These are phyloP conservation scores for Seladonia tumulorum DNA, from an alignment of 2,888 invertebrate species.

Conservation along the genomic window DNA sequence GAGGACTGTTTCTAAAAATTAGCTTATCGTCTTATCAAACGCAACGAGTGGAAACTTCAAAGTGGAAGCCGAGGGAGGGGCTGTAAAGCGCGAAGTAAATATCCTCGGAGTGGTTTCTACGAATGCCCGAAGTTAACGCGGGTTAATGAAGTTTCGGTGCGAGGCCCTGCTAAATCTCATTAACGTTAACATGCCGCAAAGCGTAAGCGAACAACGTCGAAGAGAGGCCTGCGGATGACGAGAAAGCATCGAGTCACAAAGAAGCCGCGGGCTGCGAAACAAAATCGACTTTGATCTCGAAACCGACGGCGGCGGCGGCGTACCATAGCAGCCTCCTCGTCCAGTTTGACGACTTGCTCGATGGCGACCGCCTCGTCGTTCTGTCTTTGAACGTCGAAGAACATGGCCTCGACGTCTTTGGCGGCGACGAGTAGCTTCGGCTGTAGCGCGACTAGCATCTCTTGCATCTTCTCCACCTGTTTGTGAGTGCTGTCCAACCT, in stretches of 20 bases:
- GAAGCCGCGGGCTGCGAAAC: background rate
- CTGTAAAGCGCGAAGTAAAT: background rate
- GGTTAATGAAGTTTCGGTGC: background rate
- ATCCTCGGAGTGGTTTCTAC: background rate
- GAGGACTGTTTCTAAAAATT: background rate
- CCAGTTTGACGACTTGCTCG: constrained; percentile 91
- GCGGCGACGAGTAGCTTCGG: constrained; percentile 95
- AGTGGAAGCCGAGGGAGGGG: background rate
- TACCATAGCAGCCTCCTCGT: constrained; percentile 91
- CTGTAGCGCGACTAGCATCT: constrained; percentile 92
- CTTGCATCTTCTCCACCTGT: constrained; percentile 93
- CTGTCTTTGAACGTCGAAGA: constrained; percentile 94
- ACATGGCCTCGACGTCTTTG: constrained; percentile 94
- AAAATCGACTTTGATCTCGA: constrained; percentile 43
- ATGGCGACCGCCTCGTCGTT: constrained; percentile 93
- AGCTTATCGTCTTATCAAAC: background rate
- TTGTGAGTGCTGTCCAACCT: constrained; percentile 94
- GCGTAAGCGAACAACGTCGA: background rate
- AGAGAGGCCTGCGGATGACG: background rate
- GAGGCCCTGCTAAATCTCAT: background rate
- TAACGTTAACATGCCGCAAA: background rate
- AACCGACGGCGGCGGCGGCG: background rate
- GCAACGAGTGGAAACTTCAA: background rate
- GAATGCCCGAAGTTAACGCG: background rate
- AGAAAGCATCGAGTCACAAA: constrained; percentile 1